Conservation (phyloP, 1,140 invertebrate genomes). For the Papilio polyxenes region DNA sequence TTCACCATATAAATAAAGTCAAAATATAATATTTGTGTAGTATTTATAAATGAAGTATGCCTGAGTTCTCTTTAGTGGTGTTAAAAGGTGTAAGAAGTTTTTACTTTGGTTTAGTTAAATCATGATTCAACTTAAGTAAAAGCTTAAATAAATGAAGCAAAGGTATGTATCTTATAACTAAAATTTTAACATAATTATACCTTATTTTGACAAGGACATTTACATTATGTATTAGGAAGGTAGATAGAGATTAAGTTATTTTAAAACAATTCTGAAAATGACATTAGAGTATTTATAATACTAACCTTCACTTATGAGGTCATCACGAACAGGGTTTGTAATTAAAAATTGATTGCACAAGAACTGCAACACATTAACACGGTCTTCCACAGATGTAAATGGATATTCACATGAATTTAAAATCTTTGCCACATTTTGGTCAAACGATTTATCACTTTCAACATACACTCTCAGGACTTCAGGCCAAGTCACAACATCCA, state of each 20-base stretch:
- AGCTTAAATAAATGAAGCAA: no score
- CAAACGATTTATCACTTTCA: constrained; percentile 92
- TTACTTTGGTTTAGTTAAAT: no score
- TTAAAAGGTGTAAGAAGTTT: no score
- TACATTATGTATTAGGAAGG: not conserved
- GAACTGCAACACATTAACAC: constrained; percentile 93
- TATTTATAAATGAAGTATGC: no score
- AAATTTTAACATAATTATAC: no score
- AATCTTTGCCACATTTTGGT: constrained; percentile 85
- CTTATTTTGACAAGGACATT: no score
- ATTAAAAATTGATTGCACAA: constrained; percentile 96
- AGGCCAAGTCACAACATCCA: constrained; percentile 97
- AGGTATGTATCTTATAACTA: no score
- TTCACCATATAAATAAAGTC: no score
- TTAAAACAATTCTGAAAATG: constrained; percentile 3
- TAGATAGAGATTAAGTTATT: not conserved
- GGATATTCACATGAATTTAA: constrained; percentile 92
- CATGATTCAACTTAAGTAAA: no score
- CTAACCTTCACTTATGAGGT: constrained; percentile 95
- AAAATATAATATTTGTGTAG: no score
- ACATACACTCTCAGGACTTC: constrained; percentile 94
- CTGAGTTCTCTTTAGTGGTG: no score
- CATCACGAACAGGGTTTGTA: constrained; percentile 95
- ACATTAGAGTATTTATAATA: constrained; percentile 32
- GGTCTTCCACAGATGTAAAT: constrained; percentile 90